Percentiles rank a stretch among this genome's conserved stretches.
Conservation (phyloP, 1,140 invertebrate genomes). For the Brachionus rubens region DNA sequence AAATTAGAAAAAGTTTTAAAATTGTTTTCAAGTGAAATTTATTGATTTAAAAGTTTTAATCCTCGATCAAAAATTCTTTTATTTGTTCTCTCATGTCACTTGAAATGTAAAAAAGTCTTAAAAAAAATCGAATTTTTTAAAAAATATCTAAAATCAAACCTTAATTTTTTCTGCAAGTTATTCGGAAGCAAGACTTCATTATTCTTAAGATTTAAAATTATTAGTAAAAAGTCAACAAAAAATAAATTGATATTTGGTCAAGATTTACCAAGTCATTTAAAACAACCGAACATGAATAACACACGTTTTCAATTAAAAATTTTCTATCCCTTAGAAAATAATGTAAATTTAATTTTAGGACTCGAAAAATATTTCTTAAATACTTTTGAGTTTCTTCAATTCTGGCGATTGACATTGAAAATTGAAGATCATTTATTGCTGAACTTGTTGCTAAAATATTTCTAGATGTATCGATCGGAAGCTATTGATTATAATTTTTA, state of each 20-base stretch:
- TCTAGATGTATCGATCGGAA: not conserved
- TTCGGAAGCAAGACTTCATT: not conserved
- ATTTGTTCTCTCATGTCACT: constrained; percentile 13
- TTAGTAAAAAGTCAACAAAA: not conserved
- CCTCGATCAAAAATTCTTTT: constrained; percentile 13
- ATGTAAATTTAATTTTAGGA: not conserved
- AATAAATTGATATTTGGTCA: not conserved
- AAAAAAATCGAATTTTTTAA: not conserved
- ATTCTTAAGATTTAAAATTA: not conserved
- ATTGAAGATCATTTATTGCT: constrained; percentile 32
- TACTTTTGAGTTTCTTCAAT: constrained; percentile 17
- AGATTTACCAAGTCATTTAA: constrained; percentile 5
- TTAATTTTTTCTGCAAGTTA: constrained; percentile 4
- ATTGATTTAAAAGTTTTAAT: not conserved
- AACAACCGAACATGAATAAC: constrained; percentile 20
- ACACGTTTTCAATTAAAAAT: constrained; percentile 2
- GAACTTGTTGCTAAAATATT: not conserved
- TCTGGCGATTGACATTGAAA: not conserved
- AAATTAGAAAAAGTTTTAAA: too few relatives aligned
- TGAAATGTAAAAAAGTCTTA: not conserved
- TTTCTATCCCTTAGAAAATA: constrained; percentile 6
- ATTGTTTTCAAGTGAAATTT: too few relatives aligned
- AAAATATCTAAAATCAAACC: not conserved
- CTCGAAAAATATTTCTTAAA: not conserved
- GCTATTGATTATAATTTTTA: not conserved